These are phyloP conservation scores for Apotomis betuletana DNA, from an alignment of 2,888 invertebrate species.

Conservation along the genomic window DNA sequence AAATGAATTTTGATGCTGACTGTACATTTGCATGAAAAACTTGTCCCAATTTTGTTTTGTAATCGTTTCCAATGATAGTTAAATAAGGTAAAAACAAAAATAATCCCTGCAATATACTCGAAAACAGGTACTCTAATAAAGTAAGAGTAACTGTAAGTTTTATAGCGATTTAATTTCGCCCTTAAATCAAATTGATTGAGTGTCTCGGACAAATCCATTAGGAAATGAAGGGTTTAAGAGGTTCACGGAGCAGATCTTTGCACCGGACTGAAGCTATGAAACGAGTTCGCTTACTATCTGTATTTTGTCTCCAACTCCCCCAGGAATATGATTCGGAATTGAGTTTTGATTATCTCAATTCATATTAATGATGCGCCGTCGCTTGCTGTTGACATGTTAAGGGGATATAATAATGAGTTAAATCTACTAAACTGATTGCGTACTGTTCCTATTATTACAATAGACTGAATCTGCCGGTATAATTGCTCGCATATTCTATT, in stretches of 20 bases:
- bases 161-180: constrained; percentile 4
- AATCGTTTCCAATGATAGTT: too few species aligned
- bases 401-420: constrained; percentile 12
- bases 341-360: constrained; percentile 7
- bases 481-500: constrained; percentile 6
- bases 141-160: too few species aligned
- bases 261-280: constrained; percentile 20
- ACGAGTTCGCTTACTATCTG: not conserved
- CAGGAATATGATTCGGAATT: not conserved
- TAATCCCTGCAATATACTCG: too few species aligned
- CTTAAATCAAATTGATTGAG: constrained; percentile 43
- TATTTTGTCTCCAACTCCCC: not conserved
- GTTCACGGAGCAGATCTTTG: constrained; percentile 43
- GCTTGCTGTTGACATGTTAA: not conserved
- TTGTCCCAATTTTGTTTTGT: too few species aligned
- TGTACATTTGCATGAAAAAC: too few species aligned
- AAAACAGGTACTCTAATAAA: too few species aligned
- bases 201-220: constrained; percentile 58
- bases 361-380: constrained; percentile 1
- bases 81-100: too few species aligned
- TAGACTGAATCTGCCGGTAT: constrained; percentile 1
- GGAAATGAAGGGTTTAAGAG: constrained; percentile 49
- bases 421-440: constrained; percentile 19
- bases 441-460: constrained; percentile 1
- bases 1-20: too few species aligned